Percentiles rank a stretch among this genome's conserved stretches.
phyloP scores from a whole-genome alignment of 2,113 vertebrate species.

The Pardalotus punctatus region DNA sequence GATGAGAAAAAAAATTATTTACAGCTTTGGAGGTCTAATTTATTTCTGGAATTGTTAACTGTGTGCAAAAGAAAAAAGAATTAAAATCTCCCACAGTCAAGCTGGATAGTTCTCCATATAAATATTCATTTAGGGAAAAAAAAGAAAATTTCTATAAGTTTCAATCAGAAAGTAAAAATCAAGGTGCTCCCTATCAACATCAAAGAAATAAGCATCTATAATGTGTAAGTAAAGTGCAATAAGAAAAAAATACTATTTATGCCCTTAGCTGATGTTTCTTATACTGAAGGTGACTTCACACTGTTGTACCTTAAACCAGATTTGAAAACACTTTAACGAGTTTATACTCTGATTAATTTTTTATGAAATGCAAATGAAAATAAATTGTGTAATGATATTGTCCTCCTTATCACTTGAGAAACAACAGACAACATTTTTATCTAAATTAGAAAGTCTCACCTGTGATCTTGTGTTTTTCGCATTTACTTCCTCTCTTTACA shows the following conservation, averaged over 20 bases:
- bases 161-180: neutral
- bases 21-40: neutral
- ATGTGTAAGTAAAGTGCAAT: neutral
- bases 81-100: neutral
- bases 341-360: neutral
- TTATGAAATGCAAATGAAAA: constrained; percentile 22
- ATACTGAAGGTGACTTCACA: neutral
- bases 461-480: neutral
- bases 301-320: neutral
- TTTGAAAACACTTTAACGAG: neutral
- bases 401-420: neutral
- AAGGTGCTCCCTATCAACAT: neutral
- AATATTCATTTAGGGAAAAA: neutral
- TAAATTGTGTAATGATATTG: neutral
- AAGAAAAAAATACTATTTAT: neutral
- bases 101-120: neutral
- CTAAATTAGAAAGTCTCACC: neutral
- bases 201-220: neutral
- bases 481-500: neutral
- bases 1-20: neutral
- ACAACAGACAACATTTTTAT: neutral
- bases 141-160: neutral
- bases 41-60: neutral
- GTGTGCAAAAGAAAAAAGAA: neutral
- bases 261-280: neutral